phyloP scores from a whole-genome alignment of 2,888 invertebrate species.

The Limnephilus auricula region DNA sequence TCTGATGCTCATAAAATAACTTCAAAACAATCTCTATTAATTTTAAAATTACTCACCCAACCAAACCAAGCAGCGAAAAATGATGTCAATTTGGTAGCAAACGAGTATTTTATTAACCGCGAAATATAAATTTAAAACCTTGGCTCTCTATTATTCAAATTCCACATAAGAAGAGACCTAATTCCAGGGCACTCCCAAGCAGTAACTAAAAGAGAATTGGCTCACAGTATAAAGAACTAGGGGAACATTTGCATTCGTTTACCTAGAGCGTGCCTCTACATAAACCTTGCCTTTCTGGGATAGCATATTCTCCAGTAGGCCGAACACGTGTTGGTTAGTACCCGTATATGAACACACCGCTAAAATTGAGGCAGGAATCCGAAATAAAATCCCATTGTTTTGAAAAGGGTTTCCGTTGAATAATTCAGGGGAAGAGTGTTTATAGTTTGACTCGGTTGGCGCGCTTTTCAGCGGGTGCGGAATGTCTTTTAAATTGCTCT shows the following conservation, averaged over 20 bases:
- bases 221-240: background rate
- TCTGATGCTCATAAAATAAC: no score
- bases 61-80: background rate
- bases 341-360: slow-evolving; percentile 12
- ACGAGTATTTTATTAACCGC: background rate
- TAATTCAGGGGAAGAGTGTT: slow-evolving; percentile 31
- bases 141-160: background rate
- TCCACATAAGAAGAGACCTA: background rate
- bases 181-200: background rate
- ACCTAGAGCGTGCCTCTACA: background rate
- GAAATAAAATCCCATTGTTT: slow-evolving; percentile 52
- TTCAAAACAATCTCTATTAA: no score
- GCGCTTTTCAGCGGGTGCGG: slow-evolving; percentile 5
- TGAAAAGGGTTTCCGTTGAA: slow-evolving; percentile 46
- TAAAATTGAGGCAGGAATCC: slow-evolving; percentile 8
- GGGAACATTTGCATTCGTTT: background rate
- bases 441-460: slow-evolving; percentile 18
- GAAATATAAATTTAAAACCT: background rate
- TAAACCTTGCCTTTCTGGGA: background rate
- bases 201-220: background rate
- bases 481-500: slow-evolving; percentile 28
- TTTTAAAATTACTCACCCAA: no score
- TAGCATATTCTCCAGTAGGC: background rate
- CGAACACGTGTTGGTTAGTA: slow-evolving; percentile 23
- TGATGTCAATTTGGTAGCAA: background rate